These are phyloP conservation scores for Apodemus agrarius DNA, from an alignment of 2,797 vertebrate genomes.

Conservation along the genomic window DNA sequence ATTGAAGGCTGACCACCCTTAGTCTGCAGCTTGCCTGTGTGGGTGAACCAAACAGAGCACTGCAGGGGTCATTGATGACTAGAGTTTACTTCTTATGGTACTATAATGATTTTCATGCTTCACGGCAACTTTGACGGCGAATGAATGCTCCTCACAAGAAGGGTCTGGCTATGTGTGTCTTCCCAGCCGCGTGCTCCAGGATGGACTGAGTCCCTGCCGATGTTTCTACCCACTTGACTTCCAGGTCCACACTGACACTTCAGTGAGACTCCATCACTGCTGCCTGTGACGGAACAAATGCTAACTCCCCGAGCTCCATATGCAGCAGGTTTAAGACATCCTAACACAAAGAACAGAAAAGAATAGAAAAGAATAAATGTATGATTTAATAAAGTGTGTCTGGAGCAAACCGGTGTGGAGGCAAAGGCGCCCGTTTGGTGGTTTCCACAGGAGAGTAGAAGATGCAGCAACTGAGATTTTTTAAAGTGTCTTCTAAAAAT, in stretches of 20 bases:
- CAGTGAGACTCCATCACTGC: background rate
- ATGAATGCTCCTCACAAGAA: background rate
- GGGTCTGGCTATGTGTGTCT: background rate
- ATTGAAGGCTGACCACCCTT: background rate
- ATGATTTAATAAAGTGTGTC: background rate
- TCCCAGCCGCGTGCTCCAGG: background rate
- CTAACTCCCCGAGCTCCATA: background rate
- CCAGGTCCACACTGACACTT: background rate
- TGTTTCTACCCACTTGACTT: background rate
- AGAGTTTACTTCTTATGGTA: slow-evolving; percentile 19
- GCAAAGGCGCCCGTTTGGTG: background rate
- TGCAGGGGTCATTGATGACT: background rate
- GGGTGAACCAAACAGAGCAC: background rate
- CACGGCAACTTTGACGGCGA: background rate
- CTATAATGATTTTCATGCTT: background rate
- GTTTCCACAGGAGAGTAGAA: slow-evolving; percentile 18
- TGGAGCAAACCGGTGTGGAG: background rate
- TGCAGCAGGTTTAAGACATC: background rate
- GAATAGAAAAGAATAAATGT: background rate
- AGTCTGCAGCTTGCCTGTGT: background rate
- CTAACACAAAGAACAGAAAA: background rate
- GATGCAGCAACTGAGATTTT: slow-evolving; percentile 60
- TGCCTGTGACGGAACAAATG: background rate
- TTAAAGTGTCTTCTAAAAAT: slow-evolving; percentile 72
- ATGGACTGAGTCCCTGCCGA: background rate